A percentile compares a stretch with the other conserved stretches of the same genome.
These are phyloP conservation scores for Hippocampus abdominalis DNA, from an alignment of 2,113 vertebrate species.

Conservation along the genomic window DNA sequence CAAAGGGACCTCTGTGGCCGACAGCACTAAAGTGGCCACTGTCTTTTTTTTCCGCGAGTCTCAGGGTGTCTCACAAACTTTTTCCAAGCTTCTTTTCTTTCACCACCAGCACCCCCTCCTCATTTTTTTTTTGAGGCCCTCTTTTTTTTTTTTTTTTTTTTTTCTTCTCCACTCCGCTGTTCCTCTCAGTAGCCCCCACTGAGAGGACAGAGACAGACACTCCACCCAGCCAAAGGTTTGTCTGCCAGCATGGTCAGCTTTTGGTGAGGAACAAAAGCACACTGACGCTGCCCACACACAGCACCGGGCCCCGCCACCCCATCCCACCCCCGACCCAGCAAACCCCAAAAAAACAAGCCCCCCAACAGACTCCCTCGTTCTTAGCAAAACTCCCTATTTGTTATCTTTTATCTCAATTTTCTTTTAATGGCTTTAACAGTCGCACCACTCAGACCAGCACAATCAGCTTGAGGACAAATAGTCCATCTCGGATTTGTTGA, in stretches of 20 bases:
- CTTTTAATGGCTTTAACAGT: background rate
- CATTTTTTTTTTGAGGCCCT: slow-evolving; percentile 63
- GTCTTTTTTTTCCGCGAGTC: slow-evolving; percentile 56
- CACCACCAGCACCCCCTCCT: slow-evolving; percentile 29
- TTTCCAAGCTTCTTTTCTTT: slow-evolving; percentile 68
- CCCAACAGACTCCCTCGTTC: slow-evolving; percentile 57
- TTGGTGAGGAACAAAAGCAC: slow-evolving; percentile 67
- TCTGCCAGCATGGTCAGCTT: slow-evolving; percentile 67
- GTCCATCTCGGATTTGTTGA: background rate
- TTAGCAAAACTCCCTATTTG: slow-evolving; percentile 37
- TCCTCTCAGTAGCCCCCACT: slow-evolving; percentile 69
- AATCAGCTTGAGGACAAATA: background rate
- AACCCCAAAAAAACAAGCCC: slow-evolving; percentile 39
- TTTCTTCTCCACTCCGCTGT: slow-evolving; percentile 51
- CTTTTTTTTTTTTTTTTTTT: slow-evolving; percentile 59
- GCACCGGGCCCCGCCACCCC: slow-evolving; percentile 17
- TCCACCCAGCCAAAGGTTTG: slow-evolving; percentile 68
- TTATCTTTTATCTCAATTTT: slow-evolving; percentile 25
- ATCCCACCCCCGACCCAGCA: background rate
- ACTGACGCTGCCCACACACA: slow-evolving; percentile 61
- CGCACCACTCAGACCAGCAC: background rate
- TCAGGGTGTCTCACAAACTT: slow-evolving; percentile 66
- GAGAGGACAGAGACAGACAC: slow-evolving; percentile 70
- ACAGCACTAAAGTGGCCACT: slow-evolving; percentile 69
- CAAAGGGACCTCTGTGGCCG: slow-evolving; percentile 68